These are phyloP conservation scores for Epinephelus cyanopodus DNA, from an alignment of 2,113 vertebrate species.

Conservation along the genomic window DNA sequence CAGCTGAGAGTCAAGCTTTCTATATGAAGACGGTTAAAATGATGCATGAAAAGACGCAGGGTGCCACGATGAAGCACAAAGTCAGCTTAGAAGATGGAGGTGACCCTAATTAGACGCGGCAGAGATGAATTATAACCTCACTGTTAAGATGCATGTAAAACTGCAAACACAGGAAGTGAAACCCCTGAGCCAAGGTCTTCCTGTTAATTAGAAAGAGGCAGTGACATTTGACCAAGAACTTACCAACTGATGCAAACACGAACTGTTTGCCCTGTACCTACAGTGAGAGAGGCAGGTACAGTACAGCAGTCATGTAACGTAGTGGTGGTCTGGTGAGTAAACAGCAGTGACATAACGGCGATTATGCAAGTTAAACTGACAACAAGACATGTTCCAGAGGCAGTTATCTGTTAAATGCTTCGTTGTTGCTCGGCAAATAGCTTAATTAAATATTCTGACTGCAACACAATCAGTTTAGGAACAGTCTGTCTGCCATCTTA, in stretches of 20 bases:
- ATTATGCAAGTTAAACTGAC: constrained; percentile 23
- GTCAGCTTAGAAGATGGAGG: neutral
- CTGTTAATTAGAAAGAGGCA: constrained; percentile 29
- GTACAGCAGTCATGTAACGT: neutral
- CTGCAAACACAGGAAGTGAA: constrained; percentile 46
- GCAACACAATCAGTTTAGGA: neutral
- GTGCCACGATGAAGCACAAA: neutral
- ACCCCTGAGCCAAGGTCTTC: constrained; percentile 35
- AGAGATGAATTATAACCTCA: constrained; percentile 28
- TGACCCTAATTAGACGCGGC: constrained; percentile 18
- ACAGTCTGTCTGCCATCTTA: neutral
- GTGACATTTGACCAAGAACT: constrained; percentile 10
- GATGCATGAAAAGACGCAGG: neutral
- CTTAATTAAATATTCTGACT: constrained; percentile 26
- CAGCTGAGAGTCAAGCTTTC: neutral
- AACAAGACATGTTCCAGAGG: constrained; percentile 23
- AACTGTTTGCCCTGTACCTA: constrained; percentile 19
- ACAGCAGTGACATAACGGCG: constrained; percentile 9
- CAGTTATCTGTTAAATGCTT: constrained; percentile 19
- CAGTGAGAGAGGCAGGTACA: neutral
- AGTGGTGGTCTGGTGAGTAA: neutral
- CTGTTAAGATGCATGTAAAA: constrained; percentile 35
- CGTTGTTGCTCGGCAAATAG: constrained; percentile 24
- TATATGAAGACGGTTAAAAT: neutral
- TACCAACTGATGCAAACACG: constrained; percentile 22